These are phyloP conservation scores for Caenorhabditis imperialis DNA, from an alignment of 2,888 invertebrate genomes.

Conservation along the genomic window DNA sequence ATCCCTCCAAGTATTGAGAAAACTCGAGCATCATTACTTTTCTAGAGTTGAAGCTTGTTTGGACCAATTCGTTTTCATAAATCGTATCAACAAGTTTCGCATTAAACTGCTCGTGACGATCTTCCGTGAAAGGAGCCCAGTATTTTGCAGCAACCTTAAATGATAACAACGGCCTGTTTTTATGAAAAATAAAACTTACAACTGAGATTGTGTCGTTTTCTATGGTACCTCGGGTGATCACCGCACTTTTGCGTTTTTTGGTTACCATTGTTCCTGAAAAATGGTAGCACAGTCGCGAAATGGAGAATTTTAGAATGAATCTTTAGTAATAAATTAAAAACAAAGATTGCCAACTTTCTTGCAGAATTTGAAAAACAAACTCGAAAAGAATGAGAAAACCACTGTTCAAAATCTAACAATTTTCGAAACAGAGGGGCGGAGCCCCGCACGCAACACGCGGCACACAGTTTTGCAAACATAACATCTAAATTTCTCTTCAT, in stretches of 20 bases:
- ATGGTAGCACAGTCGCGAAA: too few species aligned
- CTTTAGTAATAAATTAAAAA: too few species aligned
- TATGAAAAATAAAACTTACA: conserved; percentile 15
- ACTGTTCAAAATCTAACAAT: too few species aligned
- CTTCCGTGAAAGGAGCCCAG: conserved; percentile 89
- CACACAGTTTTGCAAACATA: too few species aligned
- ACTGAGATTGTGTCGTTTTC: conserved; percentile 48
- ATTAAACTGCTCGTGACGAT: conserved; percentile 61
- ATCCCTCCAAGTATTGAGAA: conserved; percentile 92
- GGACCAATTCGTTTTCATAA: conserved; percentile 67
- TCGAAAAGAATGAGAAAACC: too few species aligned
- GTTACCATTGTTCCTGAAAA: conserved; percentile 27
- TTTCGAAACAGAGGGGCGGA: too few species aligned
- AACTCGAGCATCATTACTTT: conserved; percentile 71
- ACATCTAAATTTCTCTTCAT: too few species aligned
- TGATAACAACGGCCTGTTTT: not conserved
- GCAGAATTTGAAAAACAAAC: too few species aligned
- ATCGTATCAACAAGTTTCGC: conserved; percentile 64
- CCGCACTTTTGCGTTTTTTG: conserved; percentile 19
- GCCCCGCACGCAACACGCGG: too few species aligned
- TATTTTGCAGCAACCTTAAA: conserved; percentile 90
- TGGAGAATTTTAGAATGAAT: too few species aligned
- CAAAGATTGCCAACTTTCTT: too few species aligned
- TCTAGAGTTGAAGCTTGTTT: conserved; percentile 72
- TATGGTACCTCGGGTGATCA: conserved; percentile 48